Base-by-base conservation (phyloP, 2,888 invertebrate species). In the Drosophila recens region DNA sequence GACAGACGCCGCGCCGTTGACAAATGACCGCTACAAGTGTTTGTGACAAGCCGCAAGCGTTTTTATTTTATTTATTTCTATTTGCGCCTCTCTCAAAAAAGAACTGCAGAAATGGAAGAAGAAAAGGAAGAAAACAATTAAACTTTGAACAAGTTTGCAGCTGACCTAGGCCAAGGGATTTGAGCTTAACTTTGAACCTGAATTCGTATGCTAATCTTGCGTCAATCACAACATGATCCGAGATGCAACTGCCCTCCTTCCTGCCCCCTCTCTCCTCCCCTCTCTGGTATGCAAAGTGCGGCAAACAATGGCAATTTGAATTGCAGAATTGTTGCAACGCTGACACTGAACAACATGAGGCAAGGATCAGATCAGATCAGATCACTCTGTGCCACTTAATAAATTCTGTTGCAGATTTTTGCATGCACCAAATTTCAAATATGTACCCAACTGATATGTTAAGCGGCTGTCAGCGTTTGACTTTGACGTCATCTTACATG, bases 1-100 rank as follows among this genome's bases (percentile, higher is more conserved):
- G 63, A 34, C 80, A 78, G 80, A 83, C 80, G 80, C 86, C 80
- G 63, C 23, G 62, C 71, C 30, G 75, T 85, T 92, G 92, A 92
- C 91, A 92, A 92, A 92, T 92, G 92, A 91, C 90, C 89, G 80
- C 83, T 81, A 91, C 92, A 92, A 90, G 87, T 89, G 90, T 91
- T 91, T 92, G 90, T 92, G 92, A 91, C 92, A 92, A 86, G 89
- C 90, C 90, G 91, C 92, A 90, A 91, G 92, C 79, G 82, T 76
- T 76, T 89, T 71, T 79, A 66, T 61, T 71, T 67, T 71, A 67
- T 73, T 73, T 67, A 72, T 72, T 72, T 76, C 70, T 84, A 84
- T 82, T 86, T 80, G 76, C 70, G 70, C 66, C 63, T 51, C 63
- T 33, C 63, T 33, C 23, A 8, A 27, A 33, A 33, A 36, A 15